Conservation (phyloP, 2,888 invertebrate genomes). For the Dyspetes luteomarginatus region DNA sequence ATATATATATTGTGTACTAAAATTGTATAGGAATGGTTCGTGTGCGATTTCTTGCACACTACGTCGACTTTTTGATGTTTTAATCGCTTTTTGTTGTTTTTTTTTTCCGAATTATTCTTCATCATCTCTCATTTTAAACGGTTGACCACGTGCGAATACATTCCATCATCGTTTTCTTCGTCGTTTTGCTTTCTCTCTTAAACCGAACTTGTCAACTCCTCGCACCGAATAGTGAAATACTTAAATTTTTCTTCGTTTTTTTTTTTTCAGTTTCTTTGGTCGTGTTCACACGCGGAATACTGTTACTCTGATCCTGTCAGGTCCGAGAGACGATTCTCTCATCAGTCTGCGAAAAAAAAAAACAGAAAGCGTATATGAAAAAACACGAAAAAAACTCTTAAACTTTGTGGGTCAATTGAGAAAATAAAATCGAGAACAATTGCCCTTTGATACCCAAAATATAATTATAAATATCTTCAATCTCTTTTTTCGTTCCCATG, state of each 20-base stretch:
- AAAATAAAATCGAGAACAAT: too few species aligned
- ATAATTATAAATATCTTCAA: too few species aligned
- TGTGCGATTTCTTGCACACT: constrained; percentile 26
- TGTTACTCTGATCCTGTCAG: constrained; percentile 73
- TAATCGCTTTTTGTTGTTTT: not conserved
- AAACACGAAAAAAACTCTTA: constrained; percentile 4
- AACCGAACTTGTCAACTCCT: constrained; percentile 6
- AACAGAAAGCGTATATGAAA: not conserved
- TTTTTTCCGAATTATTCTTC: not conserved
- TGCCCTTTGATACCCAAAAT: too few species aligned
- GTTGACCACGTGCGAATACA: not conserved
- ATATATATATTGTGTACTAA: constrained; percentile 9
- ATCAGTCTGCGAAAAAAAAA: constrained; percentile 68
- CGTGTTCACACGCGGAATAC: constrained; percentile 79
- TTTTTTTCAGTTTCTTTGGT: constrained; percentile 79
- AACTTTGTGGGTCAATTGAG: too few species aligned
- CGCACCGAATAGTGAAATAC: constrained; percentile 66
- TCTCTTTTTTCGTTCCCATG: too few species aligned
- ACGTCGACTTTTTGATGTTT: constrained; percentile 10
- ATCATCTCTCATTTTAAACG: constrained; percentile 9
- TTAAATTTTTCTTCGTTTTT: constrained; percentile 12
- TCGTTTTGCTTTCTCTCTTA: not conserved
- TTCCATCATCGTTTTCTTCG: constrained; percentile 23
- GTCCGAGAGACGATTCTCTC: constrained; percentile 57
- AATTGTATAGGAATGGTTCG: constrained; percentile 49